Evolutionary conservation across 2,888 invertebrate genomes (phyloP).

Genomic region (Cyclophora punctaria): DNA sequence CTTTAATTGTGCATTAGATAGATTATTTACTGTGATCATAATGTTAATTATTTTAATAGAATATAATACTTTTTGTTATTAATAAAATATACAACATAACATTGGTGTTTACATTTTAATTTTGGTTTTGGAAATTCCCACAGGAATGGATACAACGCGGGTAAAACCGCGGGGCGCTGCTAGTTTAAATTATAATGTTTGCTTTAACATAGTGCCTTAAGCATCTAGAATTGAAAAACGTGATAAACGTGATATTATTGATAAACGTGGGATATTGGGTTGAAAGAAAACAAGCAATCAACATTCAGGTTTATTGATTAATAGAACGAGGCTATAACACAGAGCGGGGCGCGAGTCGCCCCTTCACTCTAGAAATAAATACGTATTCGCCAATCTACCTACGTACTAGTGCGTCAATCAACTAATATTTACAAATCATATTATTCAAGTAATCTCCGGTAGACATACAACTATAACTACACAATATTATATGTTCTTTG

Average conservation of each 20-base stretch:
- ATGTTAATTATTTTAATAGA: neutral
- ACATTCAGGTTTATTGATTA: conserved; percentile 18
- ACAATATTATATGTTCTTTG: conserved; percentile 2
- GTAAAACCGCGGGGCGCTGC: too few relatives aligned
- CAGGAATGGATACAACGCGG: too few relatives aligned
- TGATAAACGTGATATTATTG: too few relatives aligned
- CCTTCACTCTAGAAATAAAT: conserved; percentile 2
- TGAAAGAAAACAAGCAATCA: conserved; percentile 7
- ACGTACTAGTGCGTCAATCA: neutral
- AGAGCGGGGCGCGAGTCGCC: neutral
- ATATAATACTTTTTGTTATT: conserved; percentile 9
- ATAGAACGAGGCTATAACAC: conserved; percentile 10
- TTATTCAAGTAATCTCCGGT: neutral
- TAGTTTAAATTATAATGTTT: too few relatives aligned
- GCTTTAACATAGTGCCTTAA: too few relatives aligned
- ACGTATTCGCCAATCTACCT: conserved; percentile 3
- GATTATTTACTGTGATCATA: conserved; percentile 4
- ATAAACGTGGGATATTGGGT: neutral
- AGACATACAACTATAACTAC: neutral
- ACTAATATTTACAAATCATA: conserved; percentile 4
- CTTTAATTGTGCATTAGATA: neutral
- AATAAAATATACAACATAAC: conserved; percentile 8
- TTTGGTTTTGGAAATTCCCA: too few relatives aligned
- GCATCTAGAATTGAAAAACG: too few relatives aligned
- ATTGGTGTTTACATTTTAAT: too few relatives aligned